These are phyloP conservation scores for Diarsia mendica DNA, from an alignment of 2,888 invertebrate species.

Conservation along the genomic window DNA sequence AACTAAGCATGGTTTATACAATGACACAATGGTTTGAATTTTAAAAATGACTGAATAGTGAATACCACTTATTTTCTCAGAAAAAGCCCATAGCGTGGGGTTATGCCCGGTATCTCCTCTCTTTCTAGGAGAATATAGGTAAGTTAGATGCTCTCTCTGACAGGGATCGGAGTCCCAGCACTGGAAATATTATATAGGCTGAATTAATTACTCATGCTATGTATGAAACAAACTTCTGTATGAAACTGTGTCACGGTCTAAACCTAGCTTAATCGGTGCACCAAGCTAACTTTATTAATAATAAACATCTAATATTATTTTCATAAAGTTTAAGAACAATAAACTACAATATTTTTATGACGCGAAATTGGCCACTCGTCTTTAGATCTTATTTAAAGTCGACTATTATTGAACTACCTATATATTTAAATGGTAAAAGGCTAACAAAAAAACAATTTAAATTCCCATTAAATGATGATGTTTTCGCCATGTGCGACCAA, in stretches of 20 bases:
- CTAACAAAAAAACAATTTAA: background rate
- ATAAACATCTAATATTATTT: constrained; percentile 38
- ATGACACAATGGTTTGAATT: constrained; percentile 17
- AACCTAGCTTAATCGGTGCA: constrained; percentile 53
- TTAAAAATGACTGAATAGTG: background rate
- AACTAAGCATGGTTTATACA: constrained; percentile 33
- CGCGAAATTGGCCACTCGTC: constrained; percentile 50
- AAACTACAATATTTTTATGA: constrained; percentile 41
- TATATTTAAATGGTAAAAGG: constrained; percentile 3
- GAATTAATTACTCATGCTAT: background rate
- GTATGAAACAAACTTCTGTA: background rate
- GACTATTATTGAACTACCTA: background rate
- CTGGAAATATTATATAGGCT: background rate
- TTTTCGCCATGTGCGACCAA: background rate
- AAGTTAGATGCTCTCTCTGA: background rate
- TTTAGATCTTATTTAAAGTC: constrained; percentile 34
- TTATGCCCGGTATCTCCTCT: background rate
- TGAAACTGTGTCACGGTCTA: constrained; percentile 35
- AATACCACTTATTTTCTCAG: background rate
- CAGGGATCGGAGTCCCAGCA: background rate
- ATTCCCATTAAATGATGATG: background rate
- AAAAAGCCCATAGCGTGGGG: background rate
- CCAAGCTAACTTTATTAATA: constrained; percentile 43
- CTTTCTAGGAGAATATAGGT: background rate
- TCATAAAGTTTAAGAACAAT: constrained; percentile 34